A percentile compares a stretch with the other conserved stretches of the same genome.
phyloP scores from a whole-genome alignment of 1,140 invertebrate species.

The Heterodera carotae region DNA sequence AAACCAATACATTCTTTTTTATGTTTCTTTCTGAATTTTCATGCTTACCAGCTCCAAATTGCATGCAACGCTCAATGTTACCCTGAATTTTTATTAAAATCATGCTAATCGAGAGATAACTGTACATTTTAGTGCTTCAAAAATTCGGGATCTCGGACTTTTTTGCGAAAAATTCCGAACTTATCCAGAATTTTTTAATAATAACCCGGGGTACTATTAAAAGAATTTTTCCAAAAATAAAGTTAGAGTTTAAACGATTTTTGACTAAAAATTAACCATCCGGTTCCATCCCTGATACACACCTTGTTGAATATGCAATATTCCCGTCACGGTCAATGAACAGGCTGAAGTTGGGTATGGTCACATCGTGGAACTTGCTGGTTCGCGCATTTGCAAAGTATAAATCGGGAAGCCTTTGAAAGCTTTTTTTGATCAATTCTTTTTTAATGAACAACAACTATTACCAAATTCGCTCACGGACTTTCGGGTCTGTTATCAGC shows the following conservation, averaged over 20 bases:
- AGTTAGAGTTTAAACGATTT: conserved; percentile 71
- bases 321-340: conserved; percentile 65
- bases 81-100: conserved; percentile 31
- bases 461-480: conserved; percentile 59
- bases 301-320: conserved; percentile 66
- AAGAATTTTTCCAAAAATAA: too few relatives aligned
- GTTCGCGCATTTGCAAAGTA: conserved; percentile 62
- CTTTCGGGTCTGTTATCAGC: conserved; percentile 56
- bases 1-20: background rate
- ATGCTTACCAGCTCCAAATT: conserved; percentile 52
- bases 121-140: conserved; percentile 21
- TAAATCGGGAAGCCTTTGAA: conserved; percentile 68
- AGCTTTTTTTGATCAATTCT: background rate
- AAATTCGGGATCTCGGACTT: conserved; percentile 7
- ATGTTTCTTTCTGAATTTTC: background rate
- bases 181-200: too few relatives aligned
- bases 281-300: background rate
- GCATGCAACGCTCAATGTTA: conserved; percentile 59
- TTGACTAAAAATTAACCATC: too few relatives aligned
- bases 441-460: conserved; percentile 8
- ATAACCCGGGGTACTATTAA: too few relatives aligned
- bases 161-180: conserved; percentile 60
- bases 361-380: conserved; percentile 61
- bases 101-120: too few relatives aligned
- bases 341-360: conserved; percentile 65